Percentiles rank a stretch among this genome's conserved stretches.
Conservation (phyloP, 2,797 vertebrate genomes). For the Alosa sapidissima region DNA sequence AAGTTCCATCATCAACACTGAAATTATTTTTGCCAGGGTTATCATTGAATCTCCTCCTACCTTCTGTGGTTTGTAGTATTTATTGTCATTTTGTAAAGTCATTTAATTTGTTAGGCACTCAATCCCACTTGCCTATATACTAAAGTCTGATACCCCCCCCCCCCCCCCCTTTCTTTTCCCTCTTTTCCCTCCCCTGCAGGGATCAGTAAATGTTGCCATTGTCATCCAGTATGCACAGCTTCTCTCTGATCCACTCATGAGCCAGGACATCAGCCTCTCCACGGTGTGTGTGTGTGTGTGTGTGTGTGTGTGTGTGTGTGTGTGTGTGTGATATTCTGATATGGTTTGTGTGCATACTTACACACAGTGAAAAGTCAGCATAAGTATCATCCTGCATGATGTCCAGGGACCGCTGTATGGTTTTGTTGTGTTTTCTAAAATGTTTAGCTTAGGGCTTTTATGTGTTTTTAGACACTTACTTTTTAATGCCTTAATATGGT, state of each 20-base stretch:
- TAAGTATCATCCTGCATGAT: neutral
- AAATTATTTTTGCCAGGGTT: no score
- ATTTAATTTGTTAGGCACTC: neutral
- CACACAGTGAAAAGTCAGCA: no score
- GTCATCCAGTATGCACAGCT: slow-evolving; percentile 59
- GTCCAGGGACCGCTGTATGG: neutral
- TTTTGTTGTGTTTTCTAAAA: neutral
- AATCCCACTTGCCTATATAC: neutral
- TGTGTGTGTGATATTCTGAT: neutral
- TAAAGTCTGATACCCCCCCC: neutral
- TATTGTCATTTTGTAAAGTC: neutral
- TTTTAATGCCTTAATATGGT: neutral
- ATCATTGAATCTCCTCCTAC: no score
- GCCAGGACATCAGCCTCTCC: slow-evolving; percentile 56
- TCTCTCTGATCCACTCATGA: slow-evolving; percentile 58
- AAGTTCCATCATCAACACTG: no score
- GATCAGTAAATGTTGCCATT: slow-evolving; percentile 39
- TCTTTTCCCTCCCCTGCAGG: slow-evolving; percentile 40
- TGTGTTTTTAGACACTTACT: neutral
- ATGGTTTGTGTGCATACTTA: neutral
- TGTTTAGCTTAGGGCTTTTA: neutral
- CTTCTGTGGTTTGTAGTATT: no score
- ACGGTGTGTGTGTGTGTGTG: slow-evolving; percentile 40
- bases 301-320: neutral
- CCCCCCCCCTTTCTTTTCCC: no score